These are phyloP conservation scores for Deilephila porcellus DNA, from an alignment of 2,888 invertebrate genomes.

Conservation along the genomic window DNA sequence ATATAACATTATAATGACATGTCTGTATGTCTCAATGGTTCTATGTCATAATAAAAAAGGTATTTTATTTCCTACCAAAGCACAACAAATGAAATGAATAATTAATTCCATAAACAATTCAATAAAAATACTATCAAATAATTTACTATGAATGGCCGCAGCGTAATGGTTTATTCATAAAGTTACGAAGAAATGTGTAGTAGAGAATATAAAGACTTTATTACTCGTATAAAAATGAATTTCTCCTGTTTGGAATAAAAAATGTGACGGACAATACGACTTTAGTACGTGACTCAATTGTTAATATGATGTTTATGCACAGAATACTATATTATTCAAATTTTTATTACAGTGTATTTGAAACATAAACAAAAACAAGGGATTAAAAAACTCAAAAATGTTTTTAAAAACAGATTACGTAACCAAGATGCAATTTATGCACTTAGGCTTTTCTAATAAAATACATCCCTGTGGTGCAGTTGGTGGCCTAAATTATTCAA, in stretches of 20 bases:
- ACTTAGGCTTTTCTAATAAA: too few species aligned
- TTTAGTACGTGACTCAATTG: neutral
- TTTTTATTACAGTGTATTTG: neutral
- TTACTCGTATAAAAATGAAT: slow-evolving; percentile 3
- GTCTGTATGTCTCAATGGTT: too few species aligned
- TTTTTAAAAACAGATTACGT: too few species aligned
- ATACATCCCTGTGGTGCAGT: too few species aligned
- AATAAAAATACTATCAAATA: slow-evolving; percentile 9
- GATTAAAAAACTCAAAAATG: neutral
- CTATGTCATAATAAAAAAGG: neutral
- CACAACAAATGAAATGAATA: neutral
- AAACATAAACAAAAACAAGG: neutral
- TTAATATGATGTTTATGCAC: neutral
- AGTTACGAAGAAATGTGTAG: slow-evolving; percentile 9
- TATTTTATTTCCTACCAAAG: neutral
- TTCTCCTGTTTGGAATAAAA: slow-evolving; percentile 21
- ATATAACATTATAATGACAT: too few species aligned
- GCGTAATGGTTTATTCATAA: slow-evolving; percentile 18
- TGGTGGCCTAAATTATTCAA: too few species aligned
- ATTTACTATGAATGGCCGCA: slow-evolving; percentile 7
- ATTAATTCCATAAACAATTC: slow-evolving; percentile 7
- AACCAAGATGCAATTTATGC: neutral
- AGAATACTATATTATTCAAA: neutral
- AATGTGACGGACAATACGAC: neutral
- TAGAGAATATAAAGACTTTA: slow-evolving; percentile 10